Percentiles rank a stretch among this genome's conserved stretches.
phyloP scores from a whole-genome alignment of 2,797 vertebrate species.

The Crax fasciolata region DNA sequence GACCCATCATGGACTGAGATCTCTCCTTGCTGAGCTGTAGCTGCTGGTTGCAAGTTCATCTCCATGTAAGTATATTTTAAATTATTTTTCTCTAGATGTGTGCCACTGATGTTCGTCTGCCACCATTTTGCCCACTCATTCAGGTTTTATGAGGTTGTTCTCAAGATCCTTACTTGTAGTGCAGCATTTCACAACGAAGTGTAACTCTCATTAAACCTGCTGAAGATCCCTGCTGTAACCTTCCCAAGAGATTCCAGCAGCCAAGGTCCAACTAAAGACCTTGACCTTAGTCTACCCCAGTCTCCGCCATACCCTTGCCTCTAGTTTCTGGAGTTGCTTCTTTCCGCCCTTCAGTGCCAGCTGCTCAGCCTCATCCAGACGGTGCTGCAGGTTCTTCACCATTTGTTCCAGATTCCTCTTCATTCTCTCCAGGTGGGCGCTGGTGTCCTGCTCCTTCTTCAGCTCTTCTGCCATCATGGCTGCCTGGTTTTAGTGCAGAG shows the following conservation, averaged over 20 bases:
- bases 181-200: not conserved
- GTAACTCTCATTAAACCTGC: not conserved
- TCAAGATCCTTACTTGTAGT: not conserved
- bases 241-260: not conserved
- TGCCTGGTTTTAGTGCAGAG: conserved; percentile 58
- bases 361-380: conserved; percentile 46
- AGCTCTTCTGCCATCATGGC: conserved; percentile 91
- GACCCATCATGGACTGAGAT: not conserved
- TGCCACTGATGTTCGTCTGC: not conserved
- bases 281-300: not conserved
- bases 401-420: conserved; percentile 89
- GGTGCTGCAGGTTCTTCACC: conserved; percentile 74
- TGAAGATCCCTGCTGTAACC: not conserved
- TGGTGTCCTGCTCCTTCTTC: conserved; percentile 92
- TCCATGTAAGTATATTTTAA: not conserved
- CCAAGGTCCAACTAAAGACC: not conserved
- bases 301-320: conserved; percentile 80
- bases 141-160: not conserved
- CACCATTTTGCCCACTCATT: not conserved
- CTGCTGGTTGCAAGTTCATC: not conserved
- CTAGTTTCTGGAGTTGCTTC: conserved; percentile 90
- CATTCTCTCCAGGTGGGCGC: conserved; percentile 90
- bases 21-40: not conserved
- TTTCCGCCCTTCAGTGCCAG: conserved; percentile 89
- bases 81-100: not conserved